A percentile compares a stretch with the other conserved stretches of the same genome.
These are phyloP conservation scores for Mactra quadrangularis DNA, from an alignment of 1,140 invertebrate species.

Conservation along the genomic window DNA sequence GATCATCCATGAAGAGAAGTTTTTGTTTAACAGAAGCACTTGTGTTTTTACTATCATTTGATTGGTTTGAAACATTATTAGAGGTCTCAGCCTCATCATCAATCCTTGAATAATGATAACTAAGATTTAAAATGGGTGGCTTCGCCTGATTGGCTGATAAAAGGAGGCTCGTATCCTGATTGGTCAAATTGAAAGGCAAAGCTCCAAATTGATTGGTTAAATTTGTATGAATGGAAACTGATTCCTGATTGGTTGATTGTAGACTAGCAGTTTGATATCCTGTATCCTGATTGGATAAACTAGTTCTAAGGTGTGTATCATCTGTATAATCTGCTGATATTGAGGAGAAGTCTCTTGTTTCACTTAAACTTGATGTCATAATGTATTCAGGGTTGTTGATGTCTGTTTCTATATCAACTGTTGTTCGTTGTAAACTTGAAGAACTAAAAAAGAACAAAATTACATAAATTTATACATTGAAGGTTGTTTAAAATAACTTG, in stretches of 20 bases:
- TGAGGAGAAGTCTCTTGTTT: constrained; percentile 63
- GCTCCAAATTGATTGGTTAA: constrained; percentile 69
- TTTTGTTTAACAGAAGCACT: constrained; percentile 51
- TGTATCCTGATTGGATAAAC: constrained; percentile 70
- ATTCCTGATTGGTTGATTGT: constrained; percentile 73
- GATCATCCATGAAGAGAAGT: constrained; percentile 39
- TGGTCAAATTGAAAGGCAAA: constrained; percentile 61
- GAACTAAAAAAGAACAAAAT: too few relatives aligned
- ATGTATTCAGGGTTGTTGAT: constrained; percentile 61
- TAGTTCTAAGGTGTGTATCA: constrained; percentile 54
- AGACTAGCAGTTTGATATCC: constrained; percentile 72
- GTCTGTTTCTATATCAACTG: constrained; percentile 66
- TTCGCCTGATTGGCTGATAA: constrained; percentile 18
- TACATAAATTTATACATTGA: too few relatives aligned
- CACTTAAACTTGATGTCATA: constrained; percentile 67
- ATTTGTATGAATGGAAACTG: constrained; percentile 65
- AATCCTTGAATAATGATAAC: constrained; percentile 28
- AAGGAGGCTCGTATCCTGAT: constrained; percentile 40
- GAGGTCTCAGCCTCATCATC: constrained; percentile 8
- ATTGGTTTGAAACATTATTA: background rate
- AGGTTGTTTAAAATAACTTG: too few relatives aligned
- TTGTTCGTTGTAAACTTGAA: constrained; percentile 63
- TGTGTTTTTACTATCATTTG: constrained; percentile 4
- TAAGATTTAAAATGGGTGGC: constrained; percentile 27
- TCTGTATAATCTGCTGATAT: constrained; percentile 59